Evolutionary conservation across 2,113 vertebrate genomes (phyloP), one percentile per base, ranked within the genome.

Genomic region (Cyphomyrus discorhynchus): DNA sequence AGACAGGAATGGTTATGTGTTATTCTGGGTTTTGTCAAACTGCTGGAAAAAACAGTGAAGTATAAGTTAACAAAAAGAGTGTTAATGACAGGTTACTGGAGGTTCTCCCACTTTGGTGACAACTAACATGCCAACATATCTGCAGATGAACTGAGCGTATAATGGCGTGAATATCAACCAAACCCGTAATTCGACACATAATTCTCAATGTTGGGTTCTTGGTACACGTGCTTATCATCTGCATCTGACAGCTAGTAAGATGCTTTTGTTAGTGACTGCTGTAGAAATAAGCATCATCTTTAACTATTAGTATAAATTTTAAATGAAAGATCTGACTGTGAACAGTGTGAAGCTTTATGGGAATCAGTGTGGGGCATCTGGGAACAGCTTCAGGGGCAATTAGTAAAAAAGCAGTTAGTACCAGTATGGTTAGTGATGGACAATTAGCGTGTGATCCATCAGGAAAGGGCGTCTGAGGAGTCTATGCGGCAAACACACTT

Each of bases 1-100:
- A 98, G 95, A 97, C 95, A 98, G 97, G 93, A 94, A 94, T 94
- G 94, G 95, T 99, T 98, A 98, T 31, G 19, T 91, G 39, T 80
- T 13, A 88, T 80, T 62, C 52, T 45, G 49, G 87, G 82, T 47
- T 86, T 90, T 80, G 49, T 88, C 80, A 89, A 84, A 66, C 24
- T 24, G 21, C 8, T 49, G 42, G 27, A 31, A 27, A 86, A 86
- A 35, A 52, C n/a, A 88, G 5, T n/a, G 5, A 24, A 56, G 27
- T 17, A 5, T 45, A 56, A 87, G 58, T 53, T 53, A 88, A 53
- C 82, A 86, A 88, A 74, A 62, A 70, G 24, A 27, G 21, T 53
- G 49, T 86, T 86, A 86, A 27, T 86, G 13, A 86, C 9, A 31
- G 24, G 31, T 52, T 86, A 86, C 82, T n/a, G 21, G 49, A 31